These are phyloP conservation scores for Nerophis lumbriciformis DNA, from an alignment of 2,113 vertebrate species.

Conservation along the genomic window DNA sequence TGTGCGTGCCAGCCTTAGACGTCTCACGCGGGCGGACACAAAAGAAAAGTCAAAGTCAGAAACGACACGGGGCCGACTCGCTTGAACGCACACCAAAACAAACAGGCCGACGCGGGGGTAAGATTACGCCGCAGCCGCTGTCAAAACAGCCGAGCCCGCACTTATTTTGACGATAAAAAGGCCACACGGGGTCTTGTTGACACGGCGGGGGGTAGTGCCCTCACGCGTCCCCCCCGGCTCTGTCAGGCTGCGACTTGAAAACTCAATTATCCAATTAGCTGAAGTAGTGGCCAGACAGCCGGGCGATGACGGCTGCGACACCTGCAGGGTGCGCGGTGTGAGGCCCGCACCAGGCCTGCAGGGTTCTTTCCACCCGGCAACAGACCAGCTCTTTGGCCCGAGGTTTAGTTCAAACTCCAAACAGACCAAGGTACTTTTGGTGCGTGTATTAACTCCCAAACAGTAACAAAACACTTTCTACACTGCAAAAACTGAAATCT, in stretches of 20 bases:
- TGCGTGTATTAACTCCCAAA: too few relatives aligned
- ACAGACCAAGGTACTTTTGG: neutral
- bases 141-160: slow-evolving; percentile 22
- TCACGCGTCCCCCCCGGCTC: slow-evolving; percentile 16
- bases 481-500: too few relatives aligned
- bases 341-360: slow-evolving; percentile 16
- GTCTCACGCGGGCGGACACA: slow-evolving; percentile 46
- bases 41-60: slow-evolving; percentile 41
- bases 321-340: slow-evolving; percentile 42
- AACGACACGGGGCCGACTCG: slow-evolving; percentile 44
- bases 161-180: slow-evolving; percentile 27
- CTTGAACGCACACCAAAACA: slow-evolving; percentile 47
- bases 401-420: neutral
- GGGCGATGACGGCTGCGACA: slow-evolving; percentile 52
- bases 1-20: slow-evolving; percentile 62
- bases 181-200: slow-evolving; percentile 29
- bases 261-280: slow-evolving; percentile 68
- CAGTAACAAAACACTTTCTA: too few relatives aligned
- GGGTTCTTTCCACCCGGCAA: slow-evolving; percentile 7
- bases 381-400: slow-evolving; percentile 4
- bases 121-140: slow-evolving; percentile 26
- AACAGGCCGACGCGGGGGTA: slow-evolving; percentile 29
- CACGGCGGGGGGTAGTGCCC: slow-evolving; percentile 27
- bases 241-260: slow-evolving; percentile 38
- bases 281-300: slow-evolving; percentile 40